Conservation (phyloP, 2,888 invertebrate genomes). For the Trachelus troglodyta region DNA sequence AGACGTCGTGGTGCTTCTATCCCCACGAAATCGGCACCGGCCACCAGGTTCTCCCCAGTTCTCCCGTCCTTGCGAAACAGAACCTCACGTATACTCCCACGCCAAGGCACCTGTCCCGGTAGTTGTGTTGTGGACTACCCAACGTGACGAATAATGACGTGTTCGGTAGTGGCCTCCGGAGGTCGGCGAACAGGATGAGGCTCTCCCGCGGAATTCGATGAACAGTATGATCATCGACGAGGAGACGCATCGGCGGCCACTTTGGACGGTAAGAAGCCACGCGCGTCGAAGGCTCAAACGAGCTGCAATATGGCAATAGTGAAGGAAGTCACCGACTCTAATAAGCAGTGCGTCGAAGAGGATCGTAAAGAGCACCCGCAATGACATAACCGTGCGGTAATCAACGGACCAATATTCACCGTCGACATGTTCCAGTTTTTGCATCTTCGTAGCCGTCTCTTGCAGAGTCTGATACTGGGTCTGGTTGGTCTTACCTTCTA, state of each 20-base stretch:
- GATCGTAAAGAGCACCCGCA: neutral
- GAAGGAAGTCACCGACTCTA: neutral
- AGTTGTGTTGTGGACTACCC: neutral
- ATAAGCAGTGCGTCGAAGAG: neutral
- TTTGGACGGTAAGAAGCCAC: neutral
- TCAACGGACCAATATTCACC: neutral
- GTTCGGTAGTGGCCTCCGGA: conserved; percentile 13
- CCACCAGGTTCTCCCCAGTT: neutral
- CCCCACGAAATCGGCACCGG: no score
- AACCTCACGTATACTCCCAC: neutral
- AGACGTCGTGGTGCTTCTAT: neutral
- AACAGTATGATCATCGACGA: neutral
- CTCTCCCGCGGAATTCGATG: neutral
- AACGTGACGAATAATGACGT: conserved; percentile 10
- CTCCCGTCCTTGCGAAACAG: neutral
- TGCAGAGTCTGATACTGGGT: conserved; percentile 55
- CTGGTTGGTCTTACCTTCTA: conserved; percentile 56
- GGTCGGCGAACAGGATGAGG: conserved; percentile 11
- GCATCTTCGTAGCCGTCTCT: conserved; percentile 54
- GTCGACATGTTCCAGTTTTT: conserved; percentile 46
- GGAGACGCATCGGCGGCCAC: neutral
- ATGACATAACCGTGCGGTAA: neutral
- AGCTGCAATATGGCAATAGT: conserved; percentile 34
- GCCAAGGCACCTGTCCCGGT: neutral
- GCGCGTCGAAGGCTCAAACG: neutral